phyloP scores from a whole-genome alignment of 2,113 vertebrate genomes.

The Albula glossodonta region DNA sequence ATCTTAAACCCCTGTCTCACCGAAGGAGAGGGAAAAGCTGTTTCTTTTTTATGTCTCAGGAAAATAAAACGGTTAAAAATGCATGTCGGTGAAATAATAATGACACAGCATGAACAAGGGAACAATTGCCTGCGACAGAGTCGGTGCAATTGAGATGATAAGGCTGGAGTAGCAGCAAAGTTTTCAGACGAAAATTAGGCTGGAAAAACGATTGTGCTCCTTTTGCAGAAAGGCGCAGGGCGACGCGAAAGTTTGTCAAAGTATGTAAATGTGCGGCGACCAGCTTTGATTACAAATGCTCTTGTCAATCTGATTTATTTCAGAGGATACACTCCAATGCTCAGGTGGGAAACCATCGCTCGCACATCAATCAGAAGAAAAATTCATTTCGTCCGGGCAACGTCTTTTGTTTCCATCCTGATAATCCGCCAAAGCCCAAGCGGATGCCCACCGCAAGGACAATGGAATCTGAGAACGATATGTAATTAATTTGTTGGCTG shows the following conservation, averaged over 20 bases:
- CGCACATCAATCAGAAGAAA: neutral
- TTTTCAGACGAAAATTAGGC: too few relatives aligned
- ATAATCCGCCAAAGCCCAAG: neutral
- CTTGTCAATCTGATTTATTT: neutral
- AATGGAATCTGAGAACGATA: conserved; percentile 3
- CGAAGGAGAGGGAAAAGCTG: neutral
- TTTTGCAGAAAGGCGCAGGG: neutral
- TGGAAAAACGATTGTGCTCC: too few relatives aligned
- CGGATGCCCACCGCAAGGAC: conserved; percentile 11
- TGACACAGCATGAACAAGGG: too few relatives aligned
- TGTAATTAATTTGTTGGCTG: conserved; percentile 27
- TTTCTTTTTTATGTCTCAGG: too few relatives aligned
- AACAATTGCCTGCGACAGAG: too few relatives aligned
- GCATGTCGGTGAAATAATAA: too few relatives aligned
- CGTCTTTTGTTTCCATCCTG: neutral
- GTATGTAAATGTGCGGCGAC: neutral
- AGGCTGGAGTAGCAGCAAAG: too few relatives aligned
- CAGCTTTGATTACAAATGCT: neutral
- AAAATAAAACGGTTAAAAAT: too few relatives aligned
- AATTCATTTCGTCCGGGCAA: neutral
- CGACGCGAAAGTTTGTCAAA: neutral
- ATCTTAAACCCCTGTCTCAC: conserved; percentile 25
- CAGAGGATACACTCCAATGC: neutral
- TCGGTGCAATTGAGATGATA: too few relatives aligned
- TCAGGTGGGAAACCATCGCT: neutral